Conservation (phyloP, 2,113 vertebrate genomes). For the Speoplatyrhinus poulsoni region DNA sequence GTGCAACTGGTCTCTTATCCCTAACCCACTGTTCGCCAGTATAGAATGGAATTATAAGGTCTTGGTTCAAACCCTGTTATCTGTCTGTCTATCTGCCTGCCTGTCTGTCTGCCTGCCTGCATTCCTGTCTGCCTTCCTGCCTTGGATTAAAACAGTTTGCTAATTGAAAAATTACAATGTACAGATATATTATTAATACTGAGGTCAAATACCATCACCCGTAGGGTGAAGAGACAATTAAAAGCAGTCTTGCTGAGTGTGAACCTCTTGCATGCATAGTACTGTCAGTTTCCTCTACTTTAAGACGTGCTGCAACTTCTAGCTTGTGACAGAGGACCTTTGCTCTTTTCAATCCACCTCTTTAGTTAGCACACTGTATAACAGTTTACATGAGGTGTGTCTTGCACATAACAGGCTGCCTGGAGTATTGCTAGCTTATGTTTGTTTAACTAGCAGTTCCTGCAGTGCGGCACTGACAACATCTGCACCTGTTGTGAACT, state of each 20-base stretch:
- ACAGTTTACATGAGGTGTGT: constrained; percentile 5
- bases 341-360: constrained; percentile 24
- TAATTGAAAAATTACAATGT: too few species aligned
- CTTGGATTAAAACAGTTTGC: too few species aligned
- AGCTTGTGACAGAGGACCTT: constrained; percentile 32
- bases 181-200: too few species aligned
- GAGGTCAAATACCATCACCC: background rate
- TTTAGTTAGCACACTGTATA: constrained; percentile 16
- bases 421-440: background rate
- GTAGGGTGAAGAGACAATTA: constrained; percentile 30
- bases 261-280: background rate
- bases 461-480: constrained; percentile 27
- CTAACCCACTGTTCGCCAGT: too few species aligned
- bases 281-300: constrained; percentile 18
- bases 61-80: too few species aligned
- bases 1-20: too few species aligned
- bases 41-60: too few species aligned
- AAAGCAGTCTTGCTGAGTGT: constrained; percentile 14
- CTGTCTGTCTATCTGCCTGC: too few species aligned
- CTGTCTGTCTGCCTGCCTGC: too few species aligned
- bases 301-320: constrained; percentile 21
- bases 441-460: constrained; percentile 24
- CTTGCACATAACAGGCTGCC: too few species aligned
- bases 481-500: constrained; percentile 51
- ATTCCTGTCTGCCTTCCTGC: too few species aligned